Conservation (phyloP, 2,797 vertebrate species). For the Labeo calbasu region DNA sequence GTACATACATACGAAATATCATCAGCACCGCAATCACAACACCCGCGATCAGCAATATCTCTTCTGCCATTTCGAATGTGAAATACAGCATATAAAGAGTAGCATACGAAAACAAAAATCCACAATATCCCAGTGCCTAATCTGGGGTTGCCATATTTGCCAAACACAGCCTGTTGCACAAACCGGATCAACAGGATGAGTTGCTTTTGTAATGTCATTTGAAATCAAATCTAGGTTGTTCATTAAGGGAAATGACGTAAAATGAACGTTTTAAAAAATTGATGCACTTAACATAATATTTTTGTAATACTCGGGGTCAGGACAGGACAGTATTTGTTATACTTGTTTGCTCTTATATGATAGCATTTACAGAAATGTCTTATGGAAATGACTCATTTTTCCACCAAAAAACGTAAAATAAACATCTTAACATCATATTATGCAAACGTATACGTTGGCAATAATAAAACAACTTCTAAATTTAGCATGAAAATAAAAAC, state of each 20-base stretch:
- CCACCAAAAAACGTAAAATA: not conserved
- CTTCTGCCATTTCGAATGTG: slow-evolving; percentile 65
- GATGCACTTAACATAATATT: not conserved
- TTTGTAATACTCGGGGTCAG: not conserved
- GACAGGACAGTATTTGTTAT: not conserved
- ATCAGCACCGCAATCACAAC: slow-evolving; percentile 64
- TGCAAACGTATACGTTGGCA: not conserved
- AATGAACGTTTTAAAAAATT: not conserved
- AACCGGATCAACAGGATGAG: not conserved
- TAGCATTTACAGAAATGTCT: not conserved
- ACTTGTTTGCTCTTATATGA: not conserved
- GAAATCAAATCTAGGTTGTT: not conserved
- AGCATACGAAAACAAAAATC: not conserved
- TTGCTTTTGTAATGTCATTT: not conserved
- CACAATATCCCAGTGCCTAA: too few species aligned
- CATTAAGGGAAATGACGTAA: not conserved
- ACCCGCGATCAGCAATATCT: slow-evolving; percentile 64
- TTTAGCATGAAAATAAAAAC: not conserved
- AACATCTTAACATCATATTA: not conserved
- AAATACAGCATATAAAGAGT: slow-evolving; percentile 36
- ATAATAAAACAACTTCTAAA: not conserved
- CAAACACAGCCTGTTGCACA: not conserved
- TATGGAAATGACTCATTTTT: not conserved
- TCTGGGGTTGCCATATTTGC: not conserved
- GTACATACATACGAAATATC: slow-evolving; percentile 73